Base-by-base conservation (phyloP, 1,140 invertebrate species). In the Centruroides vittatus region DNA sequence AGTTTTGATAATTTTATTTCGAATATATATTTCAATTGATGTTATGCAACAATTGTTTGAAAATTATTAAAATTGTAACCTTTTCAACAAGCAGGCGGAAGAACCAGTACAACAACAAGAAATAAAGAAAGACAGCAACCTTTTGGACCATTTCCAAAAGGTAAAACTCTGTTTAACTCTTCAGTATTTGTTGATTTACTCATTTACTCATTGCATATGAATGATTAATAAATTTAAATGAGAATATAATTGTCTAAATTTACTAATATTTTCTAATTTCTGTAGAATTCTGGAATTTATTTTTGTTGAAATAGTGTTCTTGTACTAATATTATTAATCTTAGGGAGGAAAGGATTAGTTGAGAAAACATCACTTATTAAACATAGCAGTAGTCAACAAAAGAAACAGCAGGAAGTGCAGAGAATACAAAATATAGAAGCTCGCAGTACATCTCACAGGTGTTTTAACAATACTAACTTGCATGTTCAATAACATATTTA, bases 281-380 rank as follows among this genome's bases (percentile, higher is more conserved):
- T 41, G 8, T 41, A 41, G 5, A 41, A 41, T 41, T 41, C 41
- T 41, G 41, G 8, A 8, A 41, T 41, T 41, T 41, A 41, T 41
- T 41, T 41, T 8, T 41, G 8, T 41, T 23, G 23, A 23, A 23
- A 23, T 23, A 23, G 1, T 23, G 23, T 23, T 23, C 23, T 41
- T 41, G 41, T 6, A 41, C 8, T 41, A 41, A 41, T 41, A 41
- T 41, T 41, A 41, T 41, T 41, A 41, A 41, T 41, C 41, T 6
- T 53, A 73, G 84, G 88, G 53, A 80, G 87, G 55, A 86, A 86
- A 69, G 88, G 88, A 34, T 74, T 93, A 5, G 89, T 92, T 12
- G 92, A 95, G 71, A 86, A 89, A 67, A 91, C 89, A 35, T 86
- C 88, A 11, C 78, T 97, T 8, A 94, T 96, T 59, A 86, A 89